Percentiles rank a stretch among this genome's conserved stretches.
phyloP scores from a whole-genome alignment of 2,888 invertebrate genomes.

The Cheilosia vernalis region DNA sequence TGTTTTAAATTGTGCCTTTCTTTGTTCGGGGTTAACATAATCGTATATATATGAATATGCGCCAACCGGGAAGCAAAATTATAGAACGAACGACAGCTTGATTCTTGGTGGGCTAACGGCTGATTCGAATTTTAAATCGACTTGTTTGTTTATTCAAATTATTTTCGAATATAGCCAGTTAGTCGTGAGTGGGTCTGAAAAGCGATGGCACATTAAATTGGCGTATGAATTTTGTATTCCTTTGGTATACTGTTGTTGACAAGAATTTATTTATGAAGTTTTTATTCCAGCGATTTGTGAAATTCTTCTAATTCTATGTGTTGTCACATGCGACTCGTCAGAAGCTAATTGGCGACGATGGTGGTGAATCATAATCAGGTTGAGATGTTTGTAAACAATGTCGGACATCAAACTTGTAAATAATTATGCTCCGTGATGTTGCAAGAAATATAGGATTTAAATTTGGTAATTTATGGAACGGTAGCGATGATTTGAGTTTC shows the following conservation, averaged over 20 bases:
- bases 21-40: slow-evolving; percentile 23
- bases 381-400: too few relatives aligned
- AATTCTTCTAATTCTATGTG: too few relatives aligned
- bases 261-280: neutral
- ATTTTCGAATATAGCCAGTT: slow-evolving; percentile 16
- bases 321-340: too few relatives aligned
- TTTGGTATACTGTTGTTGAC: slow-evolving; percentile 1
- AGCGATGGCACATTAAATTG: slow-evolving; percentile 2
- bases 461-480: too few relatives aligned
- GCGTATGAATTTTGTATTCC: slow-evolving; percentile 36
- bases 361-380: too few relatives aligned
- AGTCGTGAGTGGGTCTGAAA: neutral
- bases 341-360: too few relatives aligned
- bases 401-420: too few relatives aligned
- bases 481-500: too few relatives aligned
- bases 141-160: slow-evolving; percentile 37
- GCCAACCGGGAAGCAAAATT: slow-evolving; percentile 21
- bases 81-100: neutral
- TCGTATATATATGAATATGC: slow-evolving; percentile 14
- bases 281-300: too few relatives aligned
- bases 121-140: slow-evolving; percentile 51
- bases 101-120: slow-evolving; percentile 4
- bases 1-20: neutral
- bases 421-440: too few relatives aligned
- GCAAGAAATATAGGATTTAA: too few relatives aligned